Base-by-base conservation (phyloP, 2,113 vertebrate species). In the Eclectus roratus region DNA sequence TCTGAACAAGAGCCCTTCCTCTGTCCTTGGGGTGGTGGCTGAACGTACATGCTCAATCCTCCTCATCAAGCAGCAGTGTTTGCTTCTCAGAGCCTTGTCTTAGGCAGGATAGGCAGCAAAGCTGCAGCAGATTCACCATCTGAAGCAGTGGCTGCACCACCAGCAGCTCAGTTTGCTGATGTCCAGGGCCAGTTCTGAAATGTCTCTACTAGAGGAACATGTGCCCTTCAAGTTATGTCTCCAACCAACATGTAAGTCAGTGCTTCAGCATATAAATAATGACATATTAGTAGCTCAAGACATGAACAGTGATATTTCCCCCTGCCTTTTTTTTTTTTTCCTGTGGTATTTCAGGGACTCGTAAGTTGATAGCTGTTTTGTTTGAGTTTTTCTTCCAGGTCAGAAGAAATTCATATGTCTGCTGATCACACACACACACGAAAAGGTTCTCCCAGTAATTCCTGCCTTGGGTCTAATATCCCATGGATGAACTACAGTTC, bases 11-110 rank as follows among this genome's bases (percentile, higher is more conserved):
- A 83, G 31, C 55, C 28, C 11, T 78, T 86, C 37, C 43, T 71
- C 56, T 68, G 77, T 37, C 65, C 49, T 77, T 21, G 80, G 17
- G 24, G 29, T 79, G 53, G 44, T 50, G 72, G 53, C 84, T 64
- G 69, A 44, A 29, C 1, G 0, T 33, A 11, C 0, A 0, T 5
- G n/a, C 52, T 56, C 56, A 35, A 7, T 19, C 28, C 60, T 64
- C 60, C 28, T 25, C 17, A 17, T 8, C 65, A 33, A 37, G 70
- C 11, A 47, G 49, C 71, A 31, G 29, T 2, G 11, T 47, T 56
- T 31, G 37, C 52, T 79, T 35, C 63, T 71, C 24, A 37, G 64
- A 77, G 64, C 46, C 65, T 56, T 15, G 31, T 55, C n/a, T 4
- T 5, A 56, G 55, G 64, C 66, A 76, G 44, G 76, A 44, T 5